Evolutionary conservation across 2,113 vertebrate genomes (phyloP).

Genomic region (Leptocoma aspasia): DNA sequence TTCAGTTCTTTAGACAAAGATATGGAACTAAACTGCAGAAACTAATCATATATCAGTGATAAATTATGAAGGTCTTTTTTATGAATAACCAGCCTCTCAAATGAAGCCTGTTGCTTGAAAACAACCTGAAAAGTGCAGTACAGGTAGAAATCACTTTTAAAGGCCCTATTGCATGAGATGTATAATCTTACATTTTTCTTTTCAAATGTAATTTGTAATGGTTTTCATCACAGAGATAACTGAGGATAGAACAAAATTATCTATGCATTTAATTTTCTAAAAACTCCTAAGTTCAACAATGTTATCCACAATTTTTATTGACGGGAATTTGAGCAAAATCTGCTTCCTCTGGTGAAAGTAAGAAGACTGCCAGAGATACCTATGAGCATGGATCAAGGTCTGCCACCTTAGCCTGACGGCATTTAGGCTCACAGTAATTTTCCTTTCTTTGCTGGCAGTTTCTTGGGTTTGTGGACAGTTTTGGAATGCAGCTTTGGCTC

Average conservation of each 20-base stretch:
- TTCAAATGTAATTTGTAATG: background rate
- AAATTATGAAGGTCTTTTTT: background rate
- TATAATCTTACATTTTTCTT: background rate
- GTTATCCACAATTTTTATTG: background rate
- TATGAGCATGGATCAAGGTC: background rate
- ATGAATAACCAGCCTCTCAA: background rate
- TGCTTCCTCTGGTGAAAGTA: background rate
- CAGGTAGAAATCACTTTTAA: background rate
- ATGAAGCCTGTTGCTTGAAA: background rate
- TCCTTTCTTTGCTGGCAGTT: background rate
- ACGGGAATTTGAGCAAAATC: background rate
- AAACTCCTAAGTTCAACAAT: background rate
- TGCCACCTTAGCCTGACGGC: background rate
- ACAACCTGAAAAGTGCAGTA: background rate
- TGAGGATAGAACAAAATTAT: background rate
- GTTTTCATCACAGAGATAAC: background rate
- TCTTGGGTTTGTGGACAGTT: background rate
- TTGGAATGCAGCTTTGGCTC: background rate
- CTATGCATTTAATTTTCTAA: background rate
- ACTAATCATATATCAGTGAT: background rate
- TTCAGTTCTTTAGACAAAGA: background rate
- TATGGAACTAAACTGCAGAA: background rate
- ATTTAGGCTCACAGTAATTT: background rate
- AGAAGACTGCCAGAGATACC: background rate
- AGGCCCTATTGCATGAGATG: background rate